Percentiles rank a stretch among this genome's conserved stretches.
phyloP scores from a whole-genome alignment of 2,797 vertebrate genomes.

The Aselliscus stoliczkanus region DNA sequence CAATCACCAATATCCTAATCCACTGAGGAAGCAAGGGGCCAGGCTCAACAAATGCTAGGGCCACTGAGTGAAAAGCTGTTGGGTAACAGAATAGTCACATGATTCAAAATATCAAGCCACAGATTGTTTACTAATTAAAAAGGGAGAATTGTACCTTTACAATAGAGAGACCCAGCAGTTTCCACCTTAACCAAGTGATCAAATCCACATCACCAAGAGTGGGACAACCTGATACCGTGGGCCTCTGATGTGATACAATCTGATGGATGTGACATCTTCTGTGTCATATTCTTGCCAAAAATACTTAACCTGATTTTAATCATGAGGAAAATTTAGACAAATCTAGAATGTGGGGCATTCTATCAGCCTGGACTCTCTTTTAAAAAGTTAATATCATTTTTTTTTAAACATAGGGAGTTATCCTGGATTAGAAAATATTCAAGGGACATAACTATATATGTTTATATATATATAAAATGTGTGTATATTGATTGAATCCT shows the following conservation, averaged over 20 bases:
- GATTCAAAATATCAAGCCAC: neutral
- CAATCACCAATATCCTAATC: neutral
- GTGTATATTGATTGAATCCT: neutral
- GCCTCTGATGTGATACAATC: neutral
- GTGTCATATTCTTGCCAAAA: conserved; percentile 65
- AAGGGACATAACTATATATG: neutral
- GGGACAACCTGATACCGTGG: neutral
- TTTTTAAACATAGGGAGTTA: neutral
- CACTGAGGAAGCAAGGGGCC: neutral
- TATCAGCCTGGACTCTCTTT: conserved; percentile 28
- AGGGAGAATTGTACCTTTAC: neutral
- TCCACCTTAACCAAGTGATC: neutral
- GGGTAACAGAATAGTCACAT: neutral
- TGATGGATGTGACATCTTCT: neutral
- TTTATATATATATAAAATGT: neutral
- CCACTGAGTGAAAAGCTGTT: neutral
- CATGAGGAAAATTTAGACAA: conserved; percentile 66
- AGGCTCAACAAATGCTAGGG: neutral
- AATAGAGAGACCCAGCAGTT: neutral
- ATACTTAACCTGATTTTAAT: conserved; percentile 74
- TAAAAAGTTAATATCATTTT: neutral
- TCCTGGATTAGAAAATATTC: conserved; percentile 13
- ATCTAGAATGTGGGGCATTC: conserved; percentile 72
- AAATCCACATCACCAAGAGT: neutral
- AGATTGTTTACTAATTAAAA: neutral